phyloP scores from a whole-genome alignment of 1,140 invertebrate species.

The Tenebrio molitor region DNA sequence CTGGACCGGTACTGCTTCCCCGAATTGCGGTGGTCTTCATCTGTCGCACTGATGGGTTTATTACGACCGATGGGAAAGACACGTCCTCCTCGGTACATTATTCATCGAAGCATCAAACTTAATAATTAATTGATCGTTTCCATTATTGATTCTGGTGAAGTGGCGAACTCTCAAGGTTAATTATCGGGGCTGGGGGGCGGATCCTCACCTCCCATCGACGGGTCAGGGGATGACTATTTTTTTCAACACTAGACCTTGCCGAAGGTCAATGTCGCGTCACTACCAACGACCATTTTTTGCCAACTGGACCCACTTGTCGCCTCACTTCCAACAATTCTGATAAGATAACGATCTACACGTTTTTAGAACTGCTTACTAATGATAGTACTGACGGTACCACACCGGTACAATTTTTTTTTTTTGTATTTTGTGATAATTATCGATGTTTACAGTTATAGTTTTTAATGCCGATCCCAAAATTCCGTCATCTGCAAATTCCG shows the following conservation, averaged over 20 bases:
- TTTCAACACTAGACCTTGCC: neutral
- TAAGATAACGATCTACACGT: too few species aligned
- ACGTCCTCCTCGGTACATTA: neutral
- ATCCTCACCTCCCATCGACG: neutral
- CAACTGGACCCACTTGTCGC: too few species aligned
- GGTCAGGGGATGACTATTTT: neutral
- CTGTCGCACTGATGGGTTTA: neutral
- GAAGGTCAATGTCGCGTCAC: neutral
- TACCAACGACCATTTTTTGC: too few species aligned
- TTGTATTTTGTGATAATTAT: too few species aligned
- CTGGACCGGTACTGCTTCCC: neutral
- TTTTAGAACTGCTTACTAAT: too few species aligned
- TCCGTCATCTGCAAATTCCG: too few species aligned
- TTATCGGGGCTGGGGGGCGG: neutral
- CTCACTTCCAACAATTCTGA: too few species aligned
- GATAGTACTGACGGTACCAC: too few species aligned
- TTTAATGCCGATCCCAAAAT: too few species aligned
- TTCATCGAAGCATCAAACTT: conserved; percentile 7
- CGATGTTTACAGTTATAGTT: too few species aligned
- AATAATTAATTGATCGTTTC: conserved; percentile 26
- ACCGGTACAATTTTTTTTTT: too few species aligned
- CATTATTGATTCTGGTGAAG: neutral
- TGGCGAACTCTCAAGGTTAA: conserved; percentile 14
- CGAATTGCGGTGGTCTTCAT: too few species aligned
- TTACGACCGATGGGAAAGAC: neutral